Evolutionary conservation across 2,113 vertebrate genomes (phyloP), one percentile per base, ranked within the genome.

Genomic region (Callochromis pleurospilus): DNA sequence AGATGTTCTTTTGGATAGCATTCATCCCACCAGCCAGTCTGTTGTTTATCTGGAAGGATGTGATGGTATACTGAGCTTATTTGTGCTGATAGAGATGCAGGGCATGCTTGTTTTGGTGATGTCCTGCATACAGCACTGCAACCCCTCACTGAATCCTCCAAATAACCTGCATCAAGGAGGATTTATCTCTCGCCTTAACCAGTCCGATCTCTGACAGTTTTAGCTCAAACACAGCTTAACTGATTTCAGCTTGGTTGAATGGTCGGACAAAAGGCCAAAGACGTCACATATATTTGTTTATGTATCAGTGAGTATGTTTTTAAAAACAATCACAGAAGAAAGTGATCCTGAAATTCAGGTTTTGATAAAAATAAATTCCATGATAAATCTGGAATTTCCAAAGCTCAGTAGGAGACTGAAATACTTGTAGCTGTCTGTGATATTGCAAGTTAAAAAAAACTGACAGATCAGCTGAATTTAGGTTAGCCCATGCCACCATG

Each of bases 21-120:
- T 62, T 62, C 88, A 82, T 90, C 47, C n/a, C 53, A 79, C 40
- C 56, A 73, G 70, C 42, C 31, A 36, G 55, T 77, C 45, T 84
- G 56, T 47, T 68, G 36, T 65, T 54, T 54, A 38, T 24, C 11
- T 80, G 7, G 7, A 77, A 65, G 84, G 53, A n/a, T 80, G 45
- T 81, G 82, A 84, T 49, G 6, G 17, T 19, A 42, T 26, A 11
- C 11, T 33, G 40, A 33, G 45, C 45, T 84, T 80, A 65, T 65
- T 81, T 88, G 17, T 36, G 80, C 62, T 7, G 9, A 86, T 36
- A 47, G 8, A 75, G 51, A 38, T 81, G 36, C 10, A 54, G 53
- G 26, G 19, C 83, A 84, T 42, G 60, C 17, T 29, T 58, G 36
- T 70, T 26, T 77, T 58, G 38, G 9, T 38, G 62, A 70, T 73